Evolutionary conservation across 2,797 vertebrate genomes (phyloP).

Genomic region (Leptatherina wallacei): DNA sequence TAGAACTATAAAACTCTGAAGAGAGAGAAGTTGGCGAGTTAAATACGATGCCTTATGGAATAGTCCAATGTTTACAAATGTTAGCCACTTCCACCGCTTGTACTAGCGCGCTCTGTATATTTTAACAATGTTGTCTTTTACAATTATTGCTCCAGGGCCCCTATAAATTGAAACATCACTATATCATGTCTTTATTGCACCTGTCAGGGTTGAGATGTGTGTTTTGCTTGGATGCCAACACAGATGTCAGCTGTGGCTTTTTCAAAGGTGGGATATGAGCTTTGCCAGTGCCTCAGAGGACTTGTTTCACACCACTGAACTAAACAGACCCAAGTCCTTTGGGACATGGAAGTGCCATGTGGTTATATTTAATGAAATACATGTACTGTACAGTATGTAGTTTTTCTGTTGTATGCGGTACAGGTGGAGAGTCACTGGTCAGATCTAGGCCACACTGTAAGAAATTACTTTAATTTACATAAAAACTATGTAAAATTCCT

Average conservation of each 20-base stretch:
- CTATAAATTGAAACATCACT: constrained; percentile 55
- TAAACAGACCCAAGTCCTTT: constrained; percentile 26
- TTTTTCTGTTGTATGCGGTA: not conserved
- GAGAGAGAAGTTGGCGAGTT: constrained; percentile 31
- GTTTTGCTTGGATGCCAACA: constrained; percentile 51
- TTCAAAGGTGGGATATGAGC: constrained; percentile 28
- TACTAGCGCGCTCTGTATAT: constrained; percentile 28
- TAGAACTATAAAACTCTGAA: constrained; percentile 39
- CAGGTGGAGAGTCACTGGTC: not conserved
- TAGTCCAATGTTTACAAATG: constrained; percentile 35
- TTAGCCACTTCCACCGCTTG: constrained; percentile 45
- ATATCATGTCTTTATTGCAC: constrained; percentile 68
- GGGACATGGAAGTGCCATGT: constrained; percentile 36
- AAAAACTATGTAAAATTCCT: too few species aligned
- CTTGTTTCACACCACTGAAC: constrained; percentile 37
- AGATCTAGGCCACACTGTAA: not conserved
- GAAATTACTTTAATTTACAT: too few species aligned
- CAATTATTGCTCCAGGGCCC: constrained; percentile 20
- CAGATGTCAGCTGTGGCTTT: constrained; percentile 62
- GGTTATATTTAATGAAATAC: constrained; percentile 23
- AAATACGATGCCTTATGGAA: constrained; percentile 41
- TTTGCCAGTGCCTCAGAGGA: constrained; percentile 32
- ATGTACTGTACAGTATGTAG: constrained; percentile 6
- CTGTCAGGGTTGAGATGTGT: constrained; percentile 59
- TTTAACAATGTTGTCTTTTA: constrained; percentile 65